A percentile compares a stretch with the other conserved stretches of the same genome.
Conservation (phyloP, 1,140 invertebrate species). For the Scaptomyza montana region DNA sequence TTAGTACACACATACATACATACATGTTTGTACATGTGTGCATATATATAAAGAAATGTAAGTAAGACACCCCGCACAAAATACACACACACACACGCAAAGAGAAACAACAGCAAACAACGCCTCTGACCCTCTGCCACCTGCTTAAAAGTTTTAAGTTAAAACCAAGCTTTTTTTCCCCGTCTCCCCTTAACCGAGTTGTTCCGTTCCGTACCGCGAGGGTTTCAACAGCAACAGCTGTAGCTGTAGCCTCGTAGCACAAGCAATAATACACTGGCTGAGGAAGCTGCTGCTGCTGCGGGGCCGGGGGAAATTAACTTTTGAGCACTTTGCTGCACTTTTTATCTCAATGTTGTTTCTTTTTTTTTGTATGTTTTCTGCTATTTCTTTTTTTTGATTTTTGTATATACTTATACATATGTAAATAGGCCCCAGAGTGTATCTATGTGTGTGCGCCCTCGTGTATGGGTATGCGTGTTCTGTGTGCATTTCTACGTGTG, state of each 20-base stretch:
- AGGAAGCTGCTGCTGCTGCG: conserved; percentile 4
- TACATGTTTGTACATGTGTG: not conserved
- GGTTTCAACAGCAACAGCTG: conserved; percentile 26
- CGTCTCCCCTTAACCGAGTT: not conserved
- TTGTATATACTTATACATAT: conserved; percentile 78
- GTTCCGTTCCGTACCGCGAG: not conserved
- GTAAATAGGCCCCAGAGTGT: conserved; percentile 70
- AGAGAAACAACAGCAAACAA: conserved; percentile 1
- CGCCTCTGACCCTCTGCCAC: conserved; percentile 40
- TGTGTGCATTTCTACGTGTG: conserved; percentile 9
- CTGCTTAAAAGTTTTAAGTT: too few relatives aligned
- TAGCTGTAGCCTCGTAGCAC: conserved; percentile 1
- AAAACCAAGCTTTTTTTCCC: not conserved
- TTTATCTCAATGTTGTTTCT: conserved; percentile 67
- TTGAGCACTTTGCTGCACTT: conserved; percentile 70
- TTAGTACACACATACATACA: not conserved
- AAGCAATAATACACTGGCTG: conserved; percentile 14
- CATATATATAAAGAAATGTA: not conserved
- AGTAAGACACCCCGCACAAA: conserved; percentile 1
- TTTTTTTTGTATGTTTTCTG: conserved; percentile 9
- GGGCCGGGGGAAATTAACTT: conserved; percentile 35
- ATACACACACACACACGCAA: not conserved
- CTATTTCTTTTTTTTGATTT: conserved; percentile 44
- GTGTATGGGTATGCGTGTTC: conserved; percentile 12
- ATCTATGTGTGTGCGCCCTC: conserved; percentile 40